phyloP scores from a whole-genome alignment of 2,797 vertebrate species.

The Bryconaethiops microstoma region DNA sequence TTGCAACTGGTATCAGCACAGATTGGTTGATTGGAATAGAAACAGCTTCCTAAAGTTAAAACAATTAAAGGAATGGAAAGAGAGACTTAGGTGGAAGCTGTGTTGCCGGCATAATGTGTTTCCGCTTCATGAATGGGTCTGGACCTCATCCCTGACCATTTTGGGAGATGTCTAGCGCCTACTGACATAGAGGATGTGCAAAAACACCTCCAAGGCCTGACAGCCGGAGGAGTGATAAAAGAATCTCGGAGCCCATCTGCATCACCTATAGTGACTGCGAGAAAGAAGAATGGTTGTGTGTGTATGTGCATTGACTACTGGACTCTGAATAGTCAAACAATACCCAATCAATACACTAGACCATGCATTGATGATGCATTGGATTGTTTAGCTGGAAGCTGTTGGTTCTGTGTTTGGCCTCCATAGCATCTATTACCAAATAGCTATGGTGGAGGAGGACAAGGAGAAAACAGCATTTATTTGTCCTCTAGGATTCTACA shows the following conservation, averaged over 20 bases:
- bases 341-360: slow-evolving; percentile 6
- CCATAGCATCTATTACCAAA: not conserved
- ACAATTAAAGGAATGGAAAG: no score
- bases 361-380: slow-evolving; percentile 1
- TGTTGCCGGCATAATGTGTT: no score
- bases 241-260: not conserved
- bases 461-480: slow-evolving; percentile 14
- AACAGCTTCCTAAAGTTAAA: no score
- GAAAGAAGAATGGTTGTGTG: not conserved
- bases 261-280: not conserved
- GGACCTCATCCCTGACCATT: no score
- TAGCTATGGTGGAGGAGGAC: slow-evolving; percentile 12
- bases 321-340: not conserved
- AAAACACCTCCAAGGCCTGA: not conserved
- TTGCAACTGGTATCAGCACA: no score
- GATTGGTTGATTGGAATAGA: no score
- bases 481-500: not conserved
- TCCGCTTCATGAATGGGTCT: no score
- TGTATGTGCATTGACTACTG: slow-evolving; percentile 12
- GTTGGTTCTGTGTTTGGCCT: slow-evolving; percentile 6
- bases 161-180: no score
- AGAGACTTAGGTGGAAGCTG: no score
- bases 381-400: not conserved
- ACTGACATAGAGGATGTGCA: no score
- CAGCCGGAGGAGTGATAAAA: not conserved